Percentiles rank a stretch among this genome's conserved stretches.
Conservation (phyloP, 2,797 vertebrate species). For the Erpetoichthys calabaricus region DNA sequence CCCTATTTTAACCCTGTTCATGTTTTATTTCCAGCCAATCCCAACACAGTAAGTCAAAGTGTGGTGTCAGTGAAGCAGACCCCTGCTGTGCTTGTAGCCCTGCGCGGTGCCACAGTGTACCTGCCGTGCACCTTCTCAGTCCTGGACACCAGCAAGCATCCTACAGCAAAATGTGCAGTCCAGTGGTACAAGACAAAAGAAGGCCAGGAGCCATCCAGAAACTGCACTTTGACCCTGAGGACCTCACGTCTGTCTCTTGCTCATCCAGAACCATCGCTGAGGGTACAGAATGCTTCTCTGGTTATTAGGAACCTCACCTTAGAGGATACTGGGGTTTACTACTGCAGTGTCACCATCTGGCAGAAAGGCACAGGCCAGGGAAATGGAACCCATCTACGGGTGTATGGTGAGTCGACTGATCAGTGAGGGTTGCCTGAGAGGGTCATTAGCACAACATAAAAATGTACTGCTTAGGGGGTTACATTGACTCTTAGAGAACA, state of each 20-base stretch:
- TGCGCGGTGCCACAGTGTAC: neutral
- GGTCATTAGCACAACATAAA: no score
- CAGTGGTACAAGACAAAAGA: conserved; percentile 24
- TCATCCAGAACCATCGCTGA: conserved; percentile 16
- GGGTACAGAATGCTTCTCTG: conserved; percentile 26
- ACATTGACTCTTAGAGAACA: conserved; percentile 19
- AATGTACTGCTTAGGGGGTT: neutral
- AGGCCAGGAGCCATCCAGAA: conserved; percentile 1
- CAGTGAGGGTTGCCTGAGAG: no score
- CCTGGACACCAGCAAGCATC: neutral
- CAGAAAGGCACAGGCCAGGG: conserved; percentile 22
- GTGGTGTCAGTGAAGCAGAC: neutral
- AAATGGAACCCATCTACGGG: conserved; percentile 26
- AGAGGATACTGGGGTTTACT: conserved; percentile 31
- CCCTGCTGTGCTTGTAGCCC: neutral
- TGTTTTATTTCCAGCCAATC: no score
- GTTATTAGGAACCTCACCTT: conserved; percentile 24
- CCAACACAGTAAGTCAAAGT: no score
- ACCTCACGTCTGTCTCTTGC: conserved; percentile 17
- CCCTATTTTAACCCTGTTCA: no score
- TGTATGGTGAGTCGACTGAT: conserved; percentile 28
- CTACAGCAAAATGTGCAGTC: conserved; percentile 26
- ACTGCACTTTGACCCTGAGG: conserved; percentile 9
- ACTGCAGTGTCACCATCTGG: conserved; percentile 28
- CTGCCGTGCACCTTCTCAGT: neutral